These are phyloP conservation scores for Pelagia noctiluca DNA, from an alignment of 30 jellyfish, hydroid and myxozoan genomes.

Conservation along the genomic window DNA sequence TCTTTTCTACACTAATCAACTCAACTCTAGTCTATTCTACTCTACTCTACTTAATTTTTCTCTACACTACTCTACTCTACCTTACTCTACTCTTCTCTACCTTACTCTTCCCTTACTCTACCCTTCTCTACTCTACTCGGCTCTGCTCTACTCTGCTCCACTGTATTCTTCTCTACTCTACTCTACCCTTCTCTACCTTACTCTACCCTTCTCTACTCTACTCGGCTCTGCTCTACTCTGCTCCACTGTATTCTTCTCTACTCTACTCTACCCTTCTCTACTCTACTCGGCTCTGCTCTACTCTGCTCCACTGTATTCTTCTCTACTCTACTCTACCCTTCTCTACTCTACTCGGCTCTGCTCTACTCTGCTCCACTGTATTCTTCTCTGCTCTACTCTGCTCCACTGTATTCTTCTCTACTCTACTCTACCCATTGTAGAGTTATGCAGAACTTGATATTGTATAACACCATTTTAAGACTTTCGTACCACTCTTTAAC, in stretches of 20 bases:
- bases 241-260: neutral
- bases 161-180: neutral
- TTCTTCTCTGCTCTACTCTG: neutral
- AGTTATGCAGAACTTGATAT: neutral
- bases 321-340: neutral
- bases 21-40: neutral
- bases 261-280: neutral
- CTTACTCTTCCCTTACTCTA: neutral
- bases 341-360: neutral
- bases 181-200: neutral
- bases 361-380: neutral
- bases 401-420: neutral
- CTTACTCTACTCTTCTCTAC: neutral
- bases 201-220: neutral
- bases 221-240: neutral
- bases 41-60: neutral
- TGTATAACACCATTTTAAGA: no score
- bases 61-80: neutral
- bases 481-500: no score
- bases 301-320: neutral
- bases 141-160: neutral
- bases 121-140: no score
- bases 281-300: neutral
- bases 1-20: neutral
- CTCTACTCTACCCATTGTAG: neutral